Base-by-base conservation (phyloP, 2,797 vertebrate species). In the Amniataba percoides region DNA sequence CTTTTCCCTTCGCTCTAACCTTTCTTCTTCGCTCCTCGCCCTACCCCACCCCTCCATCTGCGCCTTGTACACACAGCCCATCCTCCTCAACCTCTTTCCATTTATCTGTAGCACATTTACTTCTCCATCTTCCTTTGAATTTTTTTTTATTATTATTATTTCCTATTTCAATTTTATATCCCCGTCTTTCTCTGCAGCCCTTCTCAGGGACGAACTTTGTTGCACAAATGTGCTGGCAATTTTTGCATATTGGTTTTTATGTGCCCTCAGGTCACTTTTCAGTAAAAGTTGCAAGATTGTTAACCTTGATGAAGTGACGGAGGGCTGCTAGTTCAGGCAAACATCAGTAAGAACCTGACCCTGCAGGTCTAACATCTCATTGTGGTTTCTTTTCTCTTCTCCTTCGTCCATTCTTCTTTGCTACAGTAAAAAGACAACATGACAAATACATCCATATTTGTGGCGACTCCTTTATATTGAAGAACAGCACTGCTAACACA, bases 1-100 rank as follows among this genome's bases (percentile, higher is more conserved):
- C 72, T 57, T 70, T 83, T 84, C 71, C 82, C 75, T 81, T 77
- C 58, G 19, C 83, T 64, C 48, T 90, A 89, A 90, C 91, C 88
- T 89, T 79, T 89, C 86, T 81, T 90, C 74, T 81, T 27, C 49
- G 31, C 75, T 70, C 76, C 84, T 88, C 83, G 40, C 79, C 78
- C 81, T 34, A 71, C 83, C 66, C 72, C 82, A 71, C 81, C 87
- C 79, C 70, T 81, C 43, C 55, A 39, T 86, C 83, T 83, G 75
- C 72, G 79, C 52, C 34, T 8, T 49, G 76, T 71, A 69, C 69
- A 61, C 77, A 62, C 63, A n/a, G 80, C 46, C 78, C 80, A 51
- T 83, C 77, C 78, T 82, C 79, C 79, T 84, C 62, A 31, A 86
- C 69, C 83, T 82, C 65, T 79, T 85, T 81, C 61, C 74, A 78